Base-by-base conservation (phyloP, 2,797 vertebrate genomes). In the Acrossocheilus fasciatus region DNA sequence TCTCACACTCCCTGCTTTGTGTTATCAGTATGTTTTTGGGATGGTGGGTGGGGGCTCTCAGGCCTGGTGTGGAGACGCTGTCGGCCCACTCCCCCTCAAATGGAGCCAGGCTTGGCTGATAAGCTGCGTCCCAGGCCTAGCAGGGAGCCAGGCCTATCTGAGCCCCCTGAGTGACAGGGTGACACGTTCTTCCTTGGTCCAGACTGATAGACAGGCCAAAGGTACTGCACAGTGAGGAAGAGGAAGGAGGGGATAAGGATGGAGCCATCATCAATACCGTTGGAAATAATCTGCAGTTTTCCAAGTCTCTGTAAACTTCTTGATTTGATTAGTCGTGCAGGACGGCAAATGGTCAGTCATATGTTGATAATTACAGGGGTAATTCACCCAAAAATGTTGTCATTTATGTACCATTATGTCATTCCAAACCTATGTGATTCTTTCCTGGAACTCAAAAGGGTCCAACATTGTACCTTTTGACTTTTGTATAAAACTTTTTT, bases 131-230 rank as follows among this genome's bases (percentile, higher is more conserved):
- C 94, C 95, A 94, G 94, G 96, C 95, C 94, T 93, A 68, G 36
- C 93, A 93, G 93, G 94, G 94, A 96, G 96, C 94, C 96, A 94
- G 92, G 93, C 93, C 95, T 97, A 97, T 97, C 97, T 95, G 94
- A 94, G 90, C 91, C 84, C 87, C 93, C 93, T 92, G 95, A 95
- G 95, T 95, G 93, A 93, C 95, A 94, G 93, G 92, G 93, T 93
- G 92, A 94, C 94, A 96, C 94, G 94, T 96, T 95, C 95, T 95
- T 96, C 93, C 91, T 93, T 94, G 93, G 90, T 93, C 93, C 92
- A 91, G 93, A 92, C 62, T 41, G 80, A 86, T 92, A 95, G 95
- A 96, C 96, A 95, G 93, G 73, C 85, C 91, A 90, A 89, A 90
- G 92, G 94, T 90, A 91, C 89, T 83, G 73, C 41, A 69, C 47